Conservation (phyloP, 2,797 vertebrate genomes). For the Cercopithecus petaurista region DNA sequence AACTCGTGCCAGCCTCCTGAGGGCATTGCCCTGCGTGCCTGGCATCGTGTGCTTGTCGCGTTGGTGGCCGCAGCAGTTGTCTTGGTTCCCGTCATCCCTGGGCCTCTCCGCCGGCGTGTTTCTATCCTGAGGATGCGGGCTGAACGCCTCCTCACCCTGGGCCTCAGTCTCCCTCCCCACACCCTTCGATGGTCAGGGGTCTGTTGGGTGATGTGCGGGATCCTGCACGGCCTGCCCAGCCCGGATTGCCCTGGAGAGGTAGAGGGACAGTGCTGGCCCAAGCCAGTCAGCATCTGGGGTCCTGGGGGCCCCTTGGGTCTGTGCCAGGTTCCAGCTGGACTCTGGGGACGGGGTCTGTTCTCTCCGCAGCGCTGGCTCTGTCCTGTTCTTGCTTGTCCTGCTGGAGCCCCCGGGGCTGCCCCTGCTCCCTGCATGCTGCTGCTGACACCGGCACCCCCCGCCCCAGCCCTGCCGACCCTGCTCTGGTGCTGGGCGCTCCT, state of each 20-base stretch:
- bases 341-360: not conserved
- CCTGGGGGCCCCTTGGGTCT: not conserved
- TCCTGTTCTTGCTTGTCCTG: not conserved
- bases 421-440: not conserved
- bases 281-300: not conserved
- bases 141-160: too few relatives aligned
- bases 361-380: not conserved
- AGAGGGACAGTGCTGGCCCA: fast-evolving
- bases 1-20: not conserved
- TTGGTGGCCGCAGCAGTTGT: not conserved
- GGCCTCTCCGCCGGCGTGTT: fast-evolving
- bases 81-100: fast-evolving
- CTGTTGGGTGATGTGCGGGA: fast-evolving
- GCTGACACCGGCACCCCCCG: not conserved
- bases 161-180: not conserved
- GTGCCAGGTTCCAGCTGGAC: not conserved
- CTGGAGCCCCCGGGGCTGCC: not conserved
- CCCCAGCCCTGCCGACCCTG: not conserved
- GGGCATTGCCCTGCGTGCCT: not conserved
- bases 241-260: too few relatives aligned
- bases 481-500: slow-evolving; percentile 40
- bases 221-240: fast-evolving
- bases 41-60: not conserved
- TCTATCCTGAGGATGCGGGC: fast-evolving
- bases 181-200: too few relatives aligned